A percentile compares a stretch with the other conserved stretches of the same genome.
Evolutionary conservation across 2,113 vertebrate species (phyloP).

Genomic region (Motacilla alba): DNA sequence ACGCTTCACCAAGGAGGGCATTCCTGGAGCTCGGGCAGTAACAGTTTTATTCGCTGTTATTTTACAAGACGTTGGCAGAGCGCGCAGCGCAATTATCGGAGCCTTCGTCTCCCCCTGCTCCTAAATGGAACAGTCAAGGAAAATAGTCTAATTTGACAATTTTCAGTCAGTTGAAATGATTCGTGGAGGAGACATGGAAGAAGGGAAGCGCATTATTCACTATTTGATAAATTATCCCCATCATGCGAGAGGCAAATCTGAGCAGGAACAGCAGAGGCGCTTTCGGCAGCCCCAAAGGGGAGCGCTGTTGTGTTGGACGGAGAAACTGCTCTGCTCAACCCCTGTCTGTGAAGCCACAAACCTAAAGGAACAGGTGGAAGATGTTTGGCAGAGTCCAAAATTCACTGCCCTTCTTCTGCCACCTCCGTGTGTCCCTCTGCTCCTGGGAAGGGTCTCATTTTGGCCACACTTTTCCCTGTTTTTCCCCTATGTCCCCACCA

Average conservation of each 20-base stretch:
- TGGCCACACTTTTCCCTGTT: fast-evolving
- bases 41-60: background rate
- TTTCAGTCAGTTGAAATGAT: slow-evolving; percentile 21
- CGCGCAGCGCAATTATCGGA: background rate
- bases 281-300: background rate
- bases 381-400: background rate
- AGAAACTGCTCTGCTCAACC: background rate
- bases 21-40: background rate
- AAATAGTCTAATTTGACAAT: slow-evolving; percentile 57
- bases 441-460: background rate
- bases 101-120: background rate
- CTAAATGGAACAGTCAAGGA: slow-evolving; percentile 37
- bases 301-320: fast-evolving
- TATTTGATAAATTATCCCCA: slow-evolving; percentile 18
- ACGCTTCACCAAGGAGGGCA: fast-evolving
- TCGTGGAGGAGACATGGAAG: background rate
- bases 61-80: background rate
- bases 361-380: background rate
- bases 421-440: fast-evolving
- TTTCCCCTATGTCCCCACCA: background rate
- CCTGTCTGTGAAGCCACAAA: background rate
- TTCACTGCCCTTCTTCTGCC: fast-evolving
- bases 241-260: background rate
- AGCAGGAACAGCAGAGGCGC: background rate
- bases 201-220: slow-evolving; percentile 17